Evolutionary conservation across 2,113 vertebrate genomes (phyloP).

Genomic region (Ptychochromis oligacanthus): DNA sequence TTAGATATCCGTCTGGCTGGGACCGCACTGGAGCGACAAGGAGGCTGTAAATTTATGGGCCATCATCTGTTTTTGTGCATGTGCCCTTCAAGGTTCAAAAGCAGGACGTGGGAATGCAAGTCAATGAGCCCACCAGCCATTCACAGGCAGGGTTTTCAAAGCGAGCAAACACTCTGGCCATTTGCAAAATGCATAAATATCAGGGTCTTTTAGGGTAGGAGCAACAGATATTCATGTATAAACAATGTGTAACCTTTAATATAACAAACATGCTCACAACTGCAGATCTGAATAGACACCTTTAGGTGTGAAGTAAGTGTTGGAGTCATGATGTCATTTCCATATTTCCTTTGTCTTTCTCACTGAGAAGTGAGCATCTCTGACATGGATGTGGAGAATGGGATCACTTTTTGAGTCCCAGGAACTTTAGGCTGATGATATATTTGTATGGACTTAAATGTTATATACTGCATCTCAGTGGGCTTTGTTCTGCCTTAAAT

Average conservation of each 20-base stretch:
- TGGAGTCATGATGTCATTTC: background rate
- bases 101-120: constrained; percentile 42
- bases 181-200: constrained; percentile 9
- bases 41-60: constrained; percentile 48
- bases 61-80: constrained; percentile 51
- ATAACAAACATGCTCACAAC: background rate
- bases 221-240: background rate
- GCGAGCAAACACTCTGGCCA: background rate
- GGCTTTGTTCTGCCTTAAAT: no score
- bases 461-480: no score
- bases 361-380: background rate
- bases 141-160: constrained; percentile 11
- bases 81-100: constrained; percentile 55
- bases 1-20: constrained; percentile 38
- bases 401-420: background rate
- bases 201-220: background rate
- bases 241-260: background rate
- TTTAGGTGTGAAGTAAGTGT: constrained; percentile 1
- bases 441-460: no score
- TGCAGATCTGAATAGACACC: background rate
- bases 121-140: constrained; percentile 44
- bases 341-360: constrained; percentile 2
- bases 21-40: background rate
- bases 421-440: no score
- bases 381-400: background rate